These are phyloP conservation scores for Nomada ruficornis DNA, from an alignment of 2,888 invertebrate species.

Conservation along the genomic window DNA sequence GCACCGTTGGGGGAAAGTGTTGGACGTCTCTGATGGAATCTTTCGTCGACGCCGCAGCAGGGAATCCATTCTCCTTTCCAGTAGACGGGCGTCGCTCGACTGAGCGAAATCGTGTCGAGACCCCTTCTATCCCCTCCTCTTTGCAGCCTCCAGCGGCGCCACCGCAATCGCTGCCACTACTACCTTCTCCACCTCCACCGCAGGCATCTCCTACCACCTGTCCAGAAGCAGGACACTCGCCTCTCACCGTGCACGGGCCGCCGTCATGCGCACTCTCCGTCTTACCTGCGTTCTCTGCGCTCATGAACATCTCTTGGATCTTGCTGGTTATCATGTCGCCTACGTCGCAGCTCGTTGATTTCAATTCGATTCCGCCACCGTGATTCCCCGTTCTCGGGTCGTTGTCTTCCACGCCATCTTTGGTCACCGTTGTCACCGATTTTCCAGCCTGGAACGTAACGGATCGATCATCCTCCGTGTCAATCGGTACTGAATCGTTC, in stretches of 20 bases:
- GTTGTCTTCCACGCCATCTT: conserved; percentile 55
- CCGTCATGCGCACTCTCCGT: conserved; percentile 85
- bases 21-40: conserved; percentile 73
- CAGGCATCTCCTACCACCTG: conserved; percentile 64
- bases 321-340: conserved; percentile 74
- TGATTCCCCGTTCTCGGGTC: conserved; percentile 33
- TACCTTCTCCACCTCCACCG: conserved; percentile 67
- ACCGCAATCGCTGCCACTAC: conserved; percentile 73
- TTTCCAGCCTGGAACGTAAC: conserved; percentile 28
- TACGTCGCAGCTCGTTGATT: conserved; percentile 59
- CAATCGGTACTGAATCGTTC: conserved; percentile 30
- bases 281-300: conserved; percentile 69
- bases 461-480: conserved; percentile 41
- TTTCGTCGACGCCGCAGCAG: conserved; percentile 84
- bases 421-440: background rate
- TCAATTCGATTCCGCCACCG: conserved; percentile 33
- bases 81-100: conserved; percentile 83
- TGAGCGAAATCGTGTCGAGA: conserved; percentile 82
- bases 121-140: conserved; percentile 71
- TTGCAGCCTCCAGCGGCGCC: conserved; percentile 57
- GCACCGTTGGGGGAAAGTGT: conserved; percentile 46
- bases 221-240: conserved; percentile 61
- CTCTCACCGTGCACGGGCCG: conserved; percentile 65
- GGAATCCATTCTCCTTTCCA: conserved; percentile 80
- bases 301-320: conserved; percentile 75